A percentile compares a stretch with the other conserved stretches of the same genome.
phyloP scores from a whole-genome alignment of 2,888 invertebrate species.

The Amiota communis region DNA sequence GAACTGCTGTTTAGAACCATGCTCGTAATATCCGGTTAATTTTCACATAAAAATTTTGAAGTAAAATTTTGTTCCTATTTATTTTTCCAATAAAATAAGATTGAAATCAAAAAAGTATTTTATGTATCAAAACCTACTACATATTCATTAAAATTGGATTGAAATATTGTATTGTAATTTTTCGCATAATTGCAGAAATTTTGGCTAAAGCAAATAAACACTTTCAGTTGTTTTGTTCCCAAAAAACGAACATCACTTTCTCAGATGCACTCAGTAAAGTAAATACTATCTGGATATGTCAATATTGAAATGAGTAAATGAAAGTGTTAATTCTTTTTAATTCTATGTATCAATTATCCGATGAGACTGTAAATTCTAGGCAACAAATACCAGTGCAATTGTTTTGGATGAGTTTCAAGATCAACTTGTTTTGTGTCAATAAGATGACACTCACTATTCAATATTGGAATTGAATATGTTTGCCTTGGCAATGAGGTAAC shows the following conservation, averaged over 20 bases:
- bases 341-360: constrained; percentile 23
- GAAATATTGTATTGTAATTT: not conserved
- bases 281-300: not conserved
- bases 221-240: not conserved
- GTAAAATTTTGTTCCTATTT: not conserved
- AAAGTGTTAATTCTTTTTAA: constrained; percentile 62
- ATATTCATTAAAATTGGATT: not conserved
- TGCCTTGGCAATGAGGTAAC: not conserved
- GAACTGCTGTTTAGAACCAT: no score
- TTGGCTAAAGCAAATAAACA: not conserved
- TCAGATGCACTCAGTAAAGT: constrained; percentile 14
- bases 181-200: not conserved
- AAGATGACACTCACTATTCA: not conserved
- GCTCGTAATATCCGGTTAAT: not conserved
- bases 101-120: not conserved
- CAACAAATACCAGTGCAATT: not conserved
- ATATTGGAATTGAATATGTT: no score
- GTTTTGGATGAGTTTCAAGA: not conserved
- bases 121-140: not conserved
- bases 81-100: not conserved
- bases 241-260: not conserved
- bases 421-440: not conserved
- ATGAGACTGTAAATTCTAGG: not conserved
- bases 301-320: constrained; percentile 39
- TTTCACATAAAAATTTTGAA: not conserved